Evolutionary conservation across 2,797 vertebrate species (phyloP), one percentile per base, ranked within the genome.

Genomic region (Pseudocheirus occidentalis): DNA sequence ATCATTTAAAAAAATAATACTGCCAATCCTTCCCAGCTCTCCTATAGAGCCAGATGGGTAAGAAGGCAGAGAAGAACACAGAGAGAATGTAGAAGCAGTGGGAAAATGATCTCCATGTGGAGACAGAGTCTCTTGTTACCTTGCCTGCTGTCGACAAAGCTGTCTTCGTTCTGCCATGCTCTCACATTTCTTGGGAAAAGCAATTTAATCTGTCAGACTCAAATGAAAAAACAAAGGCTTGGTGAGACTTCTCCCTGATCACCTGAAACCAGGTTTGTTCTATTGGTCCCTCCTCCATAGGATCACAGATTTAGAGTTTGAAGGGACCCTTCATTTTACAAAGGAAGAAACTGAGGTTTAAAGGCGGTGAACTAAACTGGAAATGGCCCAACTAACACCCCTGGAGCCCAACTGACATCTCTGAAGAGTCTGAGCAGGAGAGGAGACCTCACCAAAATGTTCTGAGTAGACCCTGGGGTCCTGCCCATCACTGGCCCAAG

Each of bases 121-220:
- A 87, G 40, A 87, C 40, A 87, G 73, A 87, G 46, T 55, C 14
- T 91, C 89, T 90, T 53, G 11, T 93, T 54, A 59, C 55, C 55
- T 57, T 21, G 18, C 34, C 13, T 62, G 90, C 57, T 92, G 21
- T 55, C 46, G 28, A 92, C 11, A 91, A 92, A 93, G 50, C 90
- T 94, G 52, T 94, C 59, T 53, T 10, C 58, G 7, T 56, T 55
- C 58, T 0, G 10, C 56, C 46, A 11, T 91, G 55, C 52, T 95
- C 92, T 90, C 7, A 46, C 56, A 73, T 91, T 90, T 96, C 55
- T 95, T 90, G 56, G 40, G 62, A 94, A 95, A 93, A 55, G 53
- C 56, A 66, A 58, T 97, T 96, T 93, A 94, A 92, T 94, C 91
- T 91, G 55, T 29, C 27, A 91, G 50, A 91, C 87, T 91, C 46